Base-by-base conservation (phyloP, 2,113 vertebrate genomes). In the Oreocharis arfaki region DNA sequence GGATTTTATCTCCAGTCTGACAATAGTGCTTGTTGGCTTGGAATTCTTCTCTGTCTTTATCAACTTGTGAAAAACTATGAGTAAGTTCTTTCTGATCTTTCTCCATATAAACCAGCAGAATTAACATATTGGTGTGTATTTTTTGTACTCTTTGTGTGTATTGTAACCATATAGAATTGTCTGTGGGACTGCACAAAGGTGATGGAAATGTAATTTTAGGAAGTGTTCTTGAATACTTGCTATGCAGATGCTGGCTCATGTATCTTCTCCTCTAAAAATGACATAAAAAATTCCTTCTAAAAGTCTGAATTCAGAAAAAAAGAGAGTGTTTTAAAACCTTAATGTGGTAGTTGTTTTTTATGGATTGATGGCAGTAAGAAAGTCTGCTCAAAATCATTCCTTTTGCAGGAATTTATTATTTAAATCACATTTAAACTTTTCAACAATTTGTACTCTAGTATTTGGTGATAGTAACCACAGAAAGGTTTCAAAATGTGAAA, bases 1-100 rank as follows among this genome's bases (percentile, higher is more conserved):
- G 99, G 99, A 78, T 99, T 98, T 97, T 99, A 99, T 96, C 98
- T 99, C 95, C 99, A 99, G 97, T 99, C 99, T 63, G 99, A 99
- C 96, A 99, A 99, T 97, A 99, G 99, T 87, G 98, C 97, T 90
- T 99, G 98, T 79, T 99, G 99, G 99, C 98, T 99, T 96, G 99
- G 99, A 95, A 99, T 99, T 97, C 98, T 99, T 94, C 99, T 99
- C 78, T 99, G 99, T 93, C 99, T 99, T 92, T 99, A 99, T 98
- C 99, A 99, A 93, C 98, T 99, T 69, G 99, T 99, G 94, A 99
- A 99, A 97, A 99, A 99, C 97, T 99, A 99, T 39, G 99, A 99
- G 99, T 99, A 98, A 98, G 99, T 97, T 77, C 87, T 78, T 96
- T 52, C 47, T 77, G 16, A 6, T 47, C 41, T 47, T 74, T 61